These are phyloP conservation scores for Micrasema minimum DNA, from an alignment of 1,140 invertebrate genomes.

Conservation along the genomic window DNA sequence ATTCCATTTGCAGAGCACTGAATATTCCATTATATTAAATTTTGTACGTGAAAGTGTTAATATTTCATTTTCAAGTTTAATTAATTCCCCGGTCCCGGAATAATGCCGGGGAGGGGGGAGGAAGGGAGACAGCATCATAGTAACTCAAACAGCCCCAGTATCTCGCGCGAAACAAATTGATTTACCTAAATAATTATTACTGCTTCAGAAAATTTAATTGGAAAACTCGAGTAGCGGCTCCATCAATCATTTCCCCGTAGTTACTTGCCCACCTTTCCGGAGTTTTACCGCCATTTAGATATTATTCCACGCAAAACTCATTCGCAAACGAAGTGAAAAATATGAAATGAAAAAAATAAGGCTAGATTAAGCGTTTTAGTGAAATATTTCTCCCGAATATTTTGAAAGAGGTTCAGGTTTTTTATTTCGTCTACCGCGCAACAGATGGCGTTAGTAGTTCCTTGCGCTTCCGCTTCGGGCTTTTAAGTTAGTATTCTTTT, in stretches of 20 bases:
- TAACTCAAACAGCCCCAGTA: conserved; percentile 48
- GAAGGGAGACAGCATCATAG: conserved; percentile 45
- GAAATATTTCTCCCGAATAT: no score
- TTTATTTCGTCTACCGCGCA: conserved; percentile 19
- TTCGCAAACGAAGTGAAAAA: no score
- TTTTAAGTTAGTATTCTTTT: neutral
- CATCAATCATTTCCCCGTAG: conserved; percentile 50
- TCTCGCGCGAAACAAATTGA: conserved; percentile 67
- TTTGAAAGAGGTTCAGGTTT: no score
- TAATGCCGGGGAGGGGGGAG: conserved; percentile 6
- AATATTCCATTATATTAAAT: conserved; percentile 63
- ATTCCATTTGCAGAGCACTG: conserved; percentile 52
- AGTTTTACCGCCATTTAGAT: neutral
- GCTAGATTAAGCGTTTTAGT: no score
- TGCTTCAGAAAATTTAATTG: conserved; percentile 71
- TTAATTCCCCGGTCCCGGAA: conserved; percentile 62
- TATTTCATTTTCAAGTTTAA: conserved; percentile 69
- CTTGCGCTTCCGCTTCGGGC: neutral
- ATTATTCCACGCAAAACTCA: no score
- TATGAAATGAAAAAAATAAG: no score
- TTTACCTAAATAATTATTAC: conserved; percentile 71
- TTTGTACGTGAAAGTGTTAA: conserved; percentile 69
- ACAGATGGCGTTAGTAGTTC: conserved; percentile 41
- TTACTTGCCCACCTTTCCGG: conserved; percentile 5
- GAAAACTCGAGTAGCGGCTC: conserved; percentile 62